Evolutionary conservation across 2,888 invertebrate species (phyloP).

Genomic region (Odontothrips loti): DNA sequence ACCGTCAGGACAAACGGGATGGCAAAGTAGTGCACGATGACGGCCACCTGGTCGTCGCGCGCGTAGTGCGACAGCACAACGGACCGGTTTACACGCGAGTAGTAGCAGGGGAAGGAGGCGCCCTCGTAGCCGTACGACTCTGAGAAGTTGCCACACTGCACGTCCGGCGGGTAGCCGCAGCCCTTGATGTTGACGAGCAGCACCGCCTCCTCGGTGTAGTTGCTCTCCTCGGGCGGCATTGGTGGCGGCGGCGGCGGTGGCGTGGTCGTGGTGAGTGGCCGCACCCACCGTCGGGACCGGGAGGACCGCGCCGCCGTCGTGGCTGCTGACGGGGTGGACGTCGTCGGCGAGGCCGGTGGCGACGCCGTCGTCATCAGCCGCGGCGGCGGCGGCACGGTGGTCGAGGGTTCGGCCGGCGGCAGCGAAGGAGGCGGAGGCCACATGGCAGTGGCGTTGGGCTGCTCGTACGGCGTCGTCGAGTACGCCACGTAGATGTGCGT

Average conservation of each 20-base stretch:
- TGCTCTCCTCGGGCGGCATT: constrained; percentile 38
- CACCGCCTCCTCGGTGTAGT: constrained; percentile 55
- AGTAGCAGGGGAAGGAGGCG: constrained; percentile 61
- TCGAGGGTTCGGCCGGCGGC: constrained; percentile 26
- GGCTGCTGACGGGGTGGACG: constrained; percentile 43
- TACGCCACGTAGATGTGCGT: constrained; percentile 64
- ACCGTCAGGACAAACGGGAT: constrained; percentile 79
- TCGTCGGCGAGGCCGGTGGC: constrained; percentile 42
- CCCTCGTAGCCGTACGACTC: constrained; percentile 65
- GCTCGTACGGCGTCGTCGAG: constrained; percentile 35
- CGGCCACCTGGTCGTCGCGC: constrained; percentile 73
- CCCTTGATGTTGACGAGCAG: constrained; percentile 77
- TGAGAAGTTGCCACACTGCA: constrained; percentile 72
- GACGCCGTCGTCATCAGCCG: constrained; percentile 32
- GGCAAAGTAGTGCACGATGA: constrained; percentile 78
- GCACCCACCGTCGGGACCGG: constrained; percentile 30
- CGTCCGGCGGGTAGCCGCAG: constrained; percentile 74
- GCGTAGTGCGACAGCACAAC: constrained; percentile 81
- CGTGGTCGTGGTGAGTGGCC: constrained; percentile 38
- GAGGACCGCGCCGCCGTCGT: constrained; percentile 27
- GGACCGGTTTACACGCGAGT: constrained; percentile 72
- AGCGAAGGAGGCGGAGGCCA: constrained; percentile 27
- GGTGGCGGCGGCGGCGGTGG: constrained; percentile 46
- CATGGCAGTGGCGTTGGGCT: constrained; percentile 34
- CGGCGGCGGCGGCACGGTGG: constrained; percentile 2